Evolutionary conservation across 1,140 invertebrate species (phyloP).

Genomic region (Drosophila nigrodunni): DNA sequence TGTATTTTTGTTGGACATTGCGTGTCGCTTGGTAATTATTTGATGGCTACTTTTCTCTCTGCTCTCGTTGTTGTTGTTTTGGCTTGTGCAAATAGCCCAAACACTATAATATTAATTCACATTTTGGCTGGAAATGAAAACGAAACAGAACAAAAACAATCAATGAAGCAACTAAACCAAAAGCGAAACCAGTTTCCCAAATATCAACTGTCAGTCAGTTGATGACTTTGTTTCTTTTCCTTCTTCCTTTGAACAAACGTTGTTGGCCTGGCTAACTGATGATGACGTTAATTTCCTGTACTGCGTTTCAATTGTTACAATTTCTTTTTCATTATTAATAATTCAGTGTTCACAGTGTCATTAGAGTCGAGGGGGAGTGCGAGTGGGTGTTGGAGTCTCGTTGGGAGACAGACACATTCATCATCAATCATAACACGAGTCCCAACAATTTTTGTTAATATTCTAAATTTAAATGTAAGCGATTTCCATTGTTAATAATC

Average conservation of each 20-base stretch:
- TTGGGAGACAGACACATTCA: conserved; percentile 1
- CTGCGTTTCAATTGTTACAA: conserved; percentile 58
- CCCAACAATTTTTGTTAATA: conserved; percentile 51
- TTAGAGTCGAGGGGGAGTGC: conserved; percentile 13
- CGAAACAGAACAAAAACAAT: conserved; percentile 28
- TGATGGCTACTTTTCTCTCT: conserved; percentile 31
- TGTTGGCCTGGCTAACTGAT: conserved; percentile 9
- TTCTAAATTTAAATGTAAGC: conserved; percentile 34
- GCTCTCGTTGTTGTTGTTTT: conserved; percentile 38
- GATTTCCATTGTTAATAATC: conserved; percentile 34
- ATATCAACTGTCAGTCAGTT: conserved; percentile 57
- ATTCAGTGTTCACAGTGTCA: conserved; percentile 40
- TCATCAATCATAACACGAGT: conserved; percentile 66
- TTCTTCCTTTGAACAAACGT: neutral
- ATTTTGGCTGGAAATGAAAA: conserved; percentile 14
- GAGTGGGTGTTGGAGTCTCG: too few relatives aligned
- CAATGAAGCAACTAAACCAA: conserved; percentile 48
- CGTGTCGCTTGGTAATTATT: conserved; percentile 70
- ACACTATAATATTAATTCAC: conserved; percentile 72
- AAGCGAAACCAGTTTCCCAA: conserved; percentile 2
- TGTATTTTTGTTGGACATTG: conserved; percentile 48
- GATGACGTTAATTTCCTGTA: conserved; percentile 46
- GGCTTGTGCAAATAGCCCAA: conserved; percentile 56
- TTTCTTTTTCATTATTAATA: conserved; percentile 37
- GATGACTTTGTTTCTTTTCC: conserved; percentile 60